Evolutionary conservation across 2,888 invertebrate species (phyloP), one percentile per base, ranked within the genome.

Genomic region (Vandiemenella viatica): DNA sequence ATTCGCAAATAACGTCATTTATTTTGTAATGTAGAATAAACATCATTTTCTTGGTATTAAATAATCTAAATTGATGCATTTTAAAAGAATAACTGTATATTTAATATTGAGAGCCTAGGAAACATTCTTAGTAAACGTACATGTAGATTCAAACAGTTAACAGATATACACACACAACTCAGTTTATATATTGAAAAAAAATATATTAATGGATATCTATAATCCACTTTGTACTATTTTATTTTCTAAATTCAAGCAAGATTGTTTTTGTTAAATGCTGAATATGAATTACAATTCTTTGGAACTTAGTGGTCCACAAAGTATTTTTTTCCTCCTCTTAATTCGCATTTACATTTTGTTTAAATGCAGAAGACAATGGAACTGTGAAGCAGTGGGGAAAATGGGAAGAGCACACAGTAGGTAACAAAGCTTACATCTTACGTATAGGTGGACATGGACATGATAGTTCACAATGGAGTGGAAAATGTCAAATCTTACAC

Each of bases 151-250:
- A n/a, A 42, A 19, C 21, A 20, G 19, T n/a, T 5, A 19, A 19
- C 19, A 19, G 19, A n/a, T 18, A 42, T 21, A 42, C 21, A 20
- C 42, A 15, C 15, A 20, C n/a, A 5, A 19, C 13, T 40, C 40
- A 17, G 17, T 21, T 42, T 19, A 20, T 16, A 42, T 16, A 19
- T n/a, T 18, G n/a, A 42, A 42, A 42, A 42, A 42, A 19, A 42
- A 20, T n/a, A 20, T 18, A 19, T n/a, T 21, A 42, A 19, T 21
- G n/a, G n/a, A 20, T 21, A 17, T 42, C 17, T 42, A 20, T 42
- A 42, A n/a, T 19, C n/a, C n/a, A 32, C n/a, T 42, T 42, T 42
- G 42, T 42, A 42, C 42, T 42, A 42, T 42, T n/a, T 19, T 18
- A 42, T 42, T 19, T 18, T 42, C 18, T 42, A 42, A 42, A 17